These are phyloP conservation scores for Spea multiplicata DNA, from an alignment of 2,113 vertebrate genomes.

Conservation along the genomic window DNA sequence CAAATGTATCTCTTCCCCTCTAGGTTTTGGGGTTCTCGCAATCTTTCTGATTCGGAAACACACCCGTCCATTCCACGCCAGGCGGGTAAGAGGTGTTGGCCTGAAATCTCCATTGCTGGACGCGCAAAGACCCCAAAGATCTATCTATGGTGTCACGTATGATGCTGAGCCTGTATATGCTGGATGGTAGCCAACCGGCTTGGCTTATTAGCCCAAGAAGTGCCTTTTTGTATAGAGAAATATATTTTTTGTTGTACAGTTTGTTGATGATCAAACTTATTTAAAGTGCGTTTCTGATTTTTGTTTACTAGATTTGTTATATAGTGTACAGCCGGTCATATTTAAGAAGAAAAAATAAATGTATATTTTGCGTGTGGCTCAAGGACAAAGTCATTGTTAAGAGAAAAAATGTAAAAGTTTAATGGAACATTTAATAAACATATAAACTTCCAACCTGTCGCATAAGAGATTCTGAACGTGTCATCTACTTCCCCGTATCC, in stretches of 20 bases:
- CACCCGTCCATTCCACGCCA: too few species aligned
- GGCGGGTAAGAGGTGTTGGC: too few species aligned
- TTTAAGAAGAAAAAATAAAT: neutral
- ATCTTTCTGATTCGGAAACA: too few species aligned
- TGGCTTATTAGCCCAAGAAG: neutral
- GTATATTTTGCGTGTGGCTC: neutral
- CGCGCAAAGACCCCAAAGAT: slow-evolving; percentile 56
- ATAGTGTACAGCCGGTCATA: slow-evolving; percentile 3
- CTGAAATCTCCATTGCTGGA: slow-evolving; percentile 64
- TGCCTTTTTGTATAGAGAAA: neutral
- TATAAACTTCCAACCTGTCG: too few species aligned
- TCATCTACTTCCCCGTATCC: too few species aligned
- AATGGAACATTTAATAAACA: too few species aligned
- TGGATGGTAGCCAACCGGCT: slow-evolving; percentile 70
- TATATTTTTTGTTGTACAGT: neutral
- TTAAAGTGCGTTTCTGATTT: neutral
- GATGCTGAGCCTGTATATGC: slow-evolving; percentile 81
- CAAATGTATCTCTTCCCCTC: too few species aligned
- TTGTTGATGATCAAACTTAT: slow-evolving; percentile 6
- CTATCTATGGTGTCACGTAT: slow-evolving; percentile 66
- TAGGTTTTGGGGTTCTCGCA: too few species aligned
- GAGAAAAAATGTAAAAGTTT: too few species aligned
- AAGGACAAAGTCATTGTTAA: too few species aligned
- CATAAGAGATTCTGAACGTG: too few species aligned
- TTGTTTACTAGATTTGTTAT: neutral